A percentile compares a stretch with the other conserved stretches of the same genome.
Conservation (phyloP, 1,140 invertebrate genomes). For the Drosophila leontia region DNA sequence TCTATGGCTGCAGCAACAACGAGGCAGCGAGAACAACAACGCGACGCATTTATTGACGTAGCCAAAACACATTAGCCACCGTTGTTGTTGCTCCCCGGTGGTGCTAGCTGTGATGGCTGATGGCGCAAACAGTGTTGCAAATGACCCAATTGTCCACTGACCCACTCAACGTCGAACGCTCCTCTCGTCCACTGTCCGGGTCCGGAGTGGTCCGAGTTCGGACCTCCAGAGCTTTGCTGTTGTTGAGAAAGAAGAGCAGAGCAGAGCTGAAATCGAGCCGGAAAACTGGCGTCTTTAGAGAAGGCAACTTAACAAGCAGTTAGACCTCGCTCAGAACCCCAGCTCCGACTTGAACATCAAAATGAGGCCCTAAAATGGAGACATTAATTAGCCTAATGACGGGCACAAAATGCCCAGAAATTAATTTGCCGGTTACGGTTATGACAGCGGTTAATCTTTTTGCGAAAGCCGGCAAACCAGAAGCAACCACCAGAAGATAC, state of each 20-base stretch:
- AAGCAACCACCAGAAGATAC: slow-evolving; percentile 14
- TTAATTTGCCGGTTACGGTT: slow-evolving; percentile 82
- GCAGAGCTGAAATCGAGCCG: slow-evolving; percentile 21
- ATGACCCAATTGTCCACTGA: slow-evolving; percentile 85
- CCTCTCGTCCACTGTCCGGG: slow-evolving; percentile 59
- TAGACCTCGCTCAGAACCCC: slow-evolving; percentile 26
- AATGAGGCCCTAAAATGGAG: slow-evolving; percentile 73
- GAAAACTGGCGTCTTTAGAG: slow-evolving; percentile 47
- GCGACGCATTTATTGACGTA: slow-evolving; percentile 76
- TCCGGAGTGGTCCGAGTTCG: slow-evolving; percentile 27
- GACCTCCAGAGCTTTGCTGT: slow-evolving; percentile 37
- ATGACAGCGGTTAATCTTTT: slow-evolving; percentile 72
- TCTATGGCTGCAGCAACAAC: slow-evolving; percentile 28
- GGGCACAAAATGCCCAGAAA: slow-evolving; percentile 69
- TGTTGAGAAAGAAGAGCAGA: slow-evolving; percentile 53
- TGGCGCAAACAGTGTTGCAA: slow-evolving; percentile 84
- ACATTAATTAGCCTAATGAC: slow-evolving; percentile 83
- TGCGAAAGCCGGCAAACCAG: slow-evolving; percentile 38
- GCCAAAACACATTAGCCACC: slow-evolving; percentile 78
- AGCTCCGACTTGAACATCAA: slow-evolving; percentile 2
- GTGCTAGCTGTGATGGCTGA: slow-evolving; percentile 52
- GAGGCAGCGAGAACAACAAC: slow-evolving; percentile 28
- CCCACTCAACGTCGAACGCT: slow-evolving; percentile 68
- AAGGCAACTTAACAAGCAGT: slow-evolving; percentile 48
- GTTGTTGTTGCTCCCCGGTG: slow-evolving; percentile 29